Base-by-base conservation (phyloP, 2,113 vertebrate genomes). In the Nestor notabilis region DNA sequence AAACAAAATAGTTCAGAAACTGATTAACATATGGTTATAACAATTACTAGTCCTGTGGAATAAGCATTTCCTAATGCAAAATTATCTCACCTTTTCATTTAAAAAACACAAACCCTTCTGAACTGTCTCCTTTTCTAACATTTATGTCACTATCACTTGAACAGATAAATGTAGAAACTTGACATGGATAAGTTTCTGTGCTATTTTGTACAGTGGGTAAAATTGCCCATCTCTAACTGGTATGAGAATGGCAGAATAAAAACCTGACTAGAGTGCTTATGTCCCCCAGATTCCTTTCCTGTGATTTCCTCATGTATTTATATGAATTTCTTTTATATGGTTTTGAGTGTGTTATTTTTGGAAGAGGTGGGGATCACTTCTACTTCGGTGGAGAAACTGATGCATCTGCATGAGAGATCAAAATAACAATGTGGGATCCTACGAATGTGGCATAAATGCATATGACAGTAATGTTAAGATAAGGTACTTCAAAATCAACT, bases 171-270 rank as follows among this genome's bases (percentile, higher is more conserved):
- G 47, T 50, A 28, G 68, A 27, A 64, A 27, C 4, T 46, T 33
- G 47, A 17, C 11, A 2, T 5, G 14, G 21, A 5, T 12, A 39
- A 46, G 21, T 24, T 46, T 46, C 20, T 0, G 1, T 46, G 20
- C n/a, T 63, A 0, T 35, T 88, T 43, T 39, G 25, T 66, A 20
- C 13, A 9, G 60, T 11, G 19, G 35, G 15, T 55, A 69, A 13
- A 46, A 46, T 39, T 2, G 6, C 7, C 39, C 29, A 7, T 35
- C 50, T 53, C 28, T 28, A 21, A 15, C 29, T 81, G 50, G 17
- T 24, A 9, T 3, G 20, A 64, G 69, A 70, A 33, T 11, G 14
- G 28, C 19, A 46, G 55, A 35, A 56, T 31, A 44, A 64, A 81
- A 69, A 29, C 27, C 33, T 12, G 20, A 14, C 15, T 23, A 5